A percentile compares a stretch with the other conserved stretches of the same genome.
These are phyloP conservation scores for Setophaga petechia DNA, from an alignment of 2,113 vertebrate species.

Conservation along the genomic window DNA sequence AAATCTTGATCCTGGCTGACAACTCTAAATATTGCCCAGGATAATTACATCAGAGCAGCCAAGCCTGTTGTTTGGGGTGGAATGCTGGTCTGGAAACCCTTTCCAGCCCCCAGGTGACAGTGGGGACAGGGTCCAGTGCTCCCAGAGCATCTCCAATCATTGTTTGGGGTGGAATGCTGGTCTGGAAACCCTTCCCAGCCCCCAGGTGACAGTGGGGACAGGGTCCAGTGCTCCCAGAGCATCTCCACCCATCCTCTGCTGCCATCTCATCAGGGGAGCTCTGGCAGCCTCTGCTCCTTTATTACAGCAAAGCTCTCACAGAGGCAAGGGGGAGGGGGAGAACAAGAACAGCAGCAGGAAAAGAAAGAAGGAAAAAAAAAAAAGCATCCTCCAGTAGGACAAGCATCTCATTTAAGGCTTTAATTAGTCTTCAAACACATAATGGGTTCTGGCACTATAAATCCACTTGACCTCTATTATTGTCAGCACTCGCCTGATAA, in stretches of 20 bases:
- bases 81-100: neutral
- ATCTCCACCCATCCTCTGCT: neutral
- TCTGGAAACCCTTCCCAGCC: neutral
- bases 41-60: neutral
- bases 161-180: neutral
- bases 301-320: neutral
- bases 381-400: neutral
- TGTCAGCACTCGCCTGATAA: constrained; percentile 36
- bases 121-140: neutral
- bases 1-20: neutral
- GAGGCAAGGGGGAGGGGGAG: neutral
- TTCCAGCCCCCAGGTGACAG: neutral
- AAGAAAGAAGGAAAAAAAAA: neutral
- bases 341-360: neutral
- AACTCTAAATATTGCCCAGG: neutral
- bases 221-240: neutral
- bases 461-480: constrained; percentile 64
- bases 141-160: neutral
- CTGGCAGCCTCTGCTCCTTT: neutral
- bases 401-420: constrained; percentile 51
- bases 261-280: constrained; percentile 30
- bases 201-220: neutral
- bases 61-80: neutral
- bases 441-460: constrained; percentile 54
- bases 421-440: constrained; percentile 65